Conservation (phyloP, 1,140 invertebrate species). For the Homarus americanus region DNA sequence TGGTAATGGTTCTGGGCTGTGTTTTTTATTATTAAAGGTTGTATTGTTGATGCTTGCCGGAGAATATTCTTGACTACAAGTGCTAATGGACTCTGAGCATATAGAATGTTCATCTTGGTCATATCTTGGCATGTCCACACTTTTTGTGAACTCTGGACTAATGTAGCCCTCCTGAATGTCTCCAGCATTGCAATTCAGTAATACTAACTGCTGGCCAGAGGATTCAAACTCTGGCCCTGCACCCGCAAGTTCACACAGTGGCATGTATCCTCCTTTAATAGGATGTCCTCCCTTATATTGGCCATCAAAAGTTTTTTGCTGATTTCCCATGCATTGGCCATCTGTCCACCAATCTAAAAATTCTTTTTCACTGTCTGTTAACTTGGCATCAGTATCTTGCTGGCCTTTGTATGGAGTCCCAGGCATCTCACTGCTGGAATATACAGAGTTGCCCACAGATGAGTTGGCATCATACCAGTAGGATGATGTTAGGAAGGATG, state of each 20-base stretch:
- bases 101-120: conserved; percentile 25
- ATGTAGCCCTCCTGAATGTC: too few species aligned
- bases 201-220: neutral
- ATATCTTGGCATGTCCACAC: neutral
- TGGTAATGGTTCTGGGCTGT: conserved; percentile 12
- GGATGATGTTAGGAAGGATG: conserved; percentile 37
- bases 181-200: conserved; percentile 12
- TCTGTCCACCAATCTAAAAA: conserved; percentile 50
- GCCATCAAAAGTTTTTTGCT: conserved; percentile 32
- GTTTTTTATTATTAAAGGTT: conserved; percentile 17
- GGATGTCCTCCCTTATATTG: conserved; percentile 25
- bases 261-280: conserved; percentile 13
- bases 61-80: conserved; percentile 47
- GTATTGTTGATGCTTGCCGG: conserved; percentile 23
- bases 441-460: conserved; percentile 44
- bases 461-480: conserved; percentile 60
- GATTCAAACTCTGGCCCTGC: neutral
- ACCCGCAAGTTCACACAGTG: neutral
- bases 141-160: conserved; percentile 16
- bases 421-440: conserved; percentile 8
- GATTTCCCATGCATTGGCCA: conserved; percentile 22
- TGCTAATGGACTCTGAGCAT: conserved; percentile 34
- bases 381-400: conserved; percentile 14
- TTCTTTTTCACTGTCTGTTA: conserved; percentile 20
- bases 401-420: neutral